A percentile compares a stretch with the other conserved stretches of the same genome.
Conservation (phyloP, 2,113 vertebrate genomes). For the Cervus canadensis region DNA sequence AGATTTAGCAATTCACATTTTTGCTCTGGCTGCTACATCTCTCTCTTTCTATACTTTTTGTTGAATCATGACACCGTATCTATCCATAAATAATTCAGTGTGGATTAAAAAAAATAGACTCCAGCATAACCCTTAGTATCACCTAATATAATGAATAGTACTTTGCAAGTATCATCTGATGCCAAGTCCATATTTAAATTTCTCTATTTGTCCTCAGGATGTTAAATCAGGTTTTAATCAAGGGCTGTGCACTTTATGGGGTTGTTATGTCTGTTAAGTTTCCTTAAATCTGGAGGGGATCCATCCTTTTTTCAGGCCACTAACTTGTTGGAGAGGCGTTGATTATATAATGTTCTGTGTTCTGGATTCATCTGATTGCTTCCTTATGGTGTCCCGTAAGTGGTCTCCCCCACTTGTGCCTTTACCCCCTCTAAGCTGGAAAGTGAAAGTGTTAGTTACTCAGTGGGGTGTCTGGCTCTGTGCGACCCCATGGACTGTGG, state of each 20-base stretch:
- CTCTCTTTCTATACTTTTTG: neutral
- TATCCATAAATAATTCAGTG: neutral
- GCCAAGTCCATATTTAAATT: neutral
- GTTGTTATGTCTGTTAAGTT: neutral
- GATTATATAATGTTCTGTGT: accelerated
- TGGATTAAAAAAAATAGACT: neutral
- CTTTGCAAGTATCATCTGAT: neutral
- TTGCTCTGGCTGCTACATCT: neutral
- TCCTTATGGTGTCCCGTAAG: neutral
- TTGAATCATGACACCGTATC: neutral
- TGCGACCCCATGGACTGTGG: neutral
- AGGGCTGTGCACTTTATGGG: accelerated
- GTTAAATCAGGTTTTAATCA: neutral
- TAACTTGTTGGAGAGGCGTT: neutral
- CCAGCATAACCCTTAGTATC: neutral
- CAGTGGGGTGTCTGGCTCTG: neutral
- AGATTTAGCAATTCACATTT: neutral
- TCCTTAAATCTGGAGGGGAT: neutral
- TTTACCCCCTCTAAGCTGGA: neutral
- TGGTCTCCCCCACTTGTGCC: neutral
- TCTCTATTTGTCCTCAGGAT: neutral
- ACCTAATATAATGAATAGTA: neutral
- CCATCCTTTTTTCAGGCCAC: neutral
- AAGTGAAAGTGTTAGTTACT: neutral
- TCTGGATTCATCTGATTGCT: neutral